Percentiles rank a stretch among this genome's conserved stretches.
phyloP scores from a whole-genome alignment of 1,140 invertebrate genomes.

The Ostrea denselamellosa region DNA sequence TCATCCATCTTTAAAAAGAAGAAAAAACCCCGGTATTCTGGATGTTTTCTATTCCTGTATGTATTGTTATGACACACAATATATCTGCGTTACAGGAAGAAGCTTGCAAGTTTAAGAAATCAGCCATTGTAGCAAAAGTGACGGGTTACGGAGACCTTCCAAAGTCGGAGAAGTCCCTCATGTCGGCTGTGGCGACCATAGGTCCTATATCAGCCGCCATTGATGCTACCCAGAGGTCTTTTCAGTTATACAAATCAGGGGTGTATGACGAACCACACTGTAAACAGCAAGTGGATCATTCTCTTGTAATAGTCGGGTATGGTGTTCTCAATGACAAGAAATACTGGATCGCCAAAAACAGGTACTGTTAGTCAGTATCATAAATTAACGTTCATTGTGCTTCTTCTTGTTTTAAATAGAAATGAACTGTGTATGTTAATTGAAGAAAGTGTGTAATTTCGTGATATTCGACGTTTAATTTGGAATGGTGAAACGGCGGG shows the following conservation, averaged over 20 bases:
- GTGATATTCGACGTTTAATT: too few relatives aligned
- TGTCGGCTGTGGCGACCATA: slow-evolving; percentile 88
- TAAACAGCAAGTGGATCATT: slow-evolving; percentile 78
- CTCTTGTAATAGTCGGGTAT: slow-evolving; percentile 81
- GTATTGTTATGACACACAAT: background rate
- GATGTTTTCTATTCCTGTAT: too few relatives aligned
- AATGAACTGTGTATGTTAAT: too few relatives aligned
- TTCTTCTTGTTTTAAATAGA: too few relatives aligned
- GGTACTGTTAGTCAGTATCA: slow-evolving; percentile 50
- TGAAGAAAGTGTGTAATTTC: too few relatives aligned
- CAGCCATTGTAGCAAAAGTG: slow-evolving; percentile 61
- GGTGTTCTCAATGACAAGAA: slow-evolving; percentile 82
- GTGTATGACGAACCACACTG: slow-evolving; percentile 68
- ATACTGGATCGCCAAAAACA: slow-evolving; percentile 81
- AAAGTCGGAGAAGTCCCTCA: slow-evolving; percentile 83
- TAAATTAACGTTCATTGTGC: too few relatives aligned
- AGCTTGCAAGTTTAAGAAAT: slow-evolving; percentile 79
- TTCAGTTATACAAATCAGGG: slow-evolving; percentile 82
- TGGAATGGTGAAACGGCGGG: too few relatives aligned
- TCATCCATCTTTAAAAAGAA: too few relatives aligned
- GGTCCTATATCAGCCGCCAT: slow-evolving; percentile 91
- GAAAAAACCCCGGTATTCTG: too few relatives aligned
- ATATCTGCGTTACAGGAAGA: slow-evolving; percentile 54
- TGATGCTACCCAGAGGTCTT: slow-evolving; percentile 89
- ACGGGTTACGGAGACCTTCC: slow-evolving; percentile 87